Evolutionary conservation across 2,797 vertebrate species (phyloP).

Genomic region (Fistularia commersonii): DNA sequence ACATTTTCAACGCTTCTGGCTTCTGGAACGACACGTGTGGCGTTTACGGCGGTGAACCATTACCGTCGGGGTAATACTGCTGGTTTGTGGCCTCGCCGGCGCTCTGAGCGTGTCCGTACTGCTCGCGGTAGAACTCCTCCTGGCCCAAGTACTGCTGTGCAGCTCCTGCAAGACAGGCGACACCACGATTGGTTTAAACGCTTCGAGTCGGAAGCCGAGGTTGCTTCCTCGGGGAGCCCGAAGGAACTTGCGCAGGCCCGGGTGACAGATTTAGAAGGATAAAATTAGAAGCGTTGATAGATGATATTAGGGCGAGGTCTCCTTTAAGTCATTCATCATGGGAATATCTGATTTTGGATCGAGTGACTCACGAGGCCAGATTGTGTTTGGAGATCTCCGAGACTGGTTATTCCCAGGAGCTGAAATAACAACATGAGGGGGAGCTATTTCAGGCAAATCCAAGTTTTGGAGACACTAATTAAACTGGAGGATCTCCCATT

Average conservation of each 20-base stretch:
- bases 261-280: background rate
- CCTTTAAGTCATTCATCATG: too few relatives aligned
- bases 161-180: constrained; percentile 83
- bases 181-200: constrained; percentile 64
- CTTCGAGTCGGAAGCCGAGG: background rate
- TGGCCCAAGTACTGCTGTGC: constrained; percentile 92
- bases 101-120: constrained; percentile 89
- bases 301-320: background rate
- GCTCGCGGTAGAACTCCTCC: constrained; percentile 93
- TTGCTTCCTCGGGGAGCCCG: too few relatives aligned
- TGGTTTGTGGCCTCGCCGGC: constrained; percentile 89
- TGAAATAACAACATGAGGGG: constrained; percentile 3
- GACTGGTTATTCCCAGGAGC: background rate
- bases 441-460: constrained; percentile 3
- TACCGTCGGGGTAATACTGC: constrained; percentile 95
- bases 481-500: constrained; percentile 10
- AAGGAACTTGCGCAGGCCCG: too few relatives aligned
- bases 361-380: too few relatives aligned
- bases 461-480: constrained; percentile 13
- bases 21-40: constrained; percentile 44
- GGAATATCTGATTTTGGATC: too few relatives aligned
- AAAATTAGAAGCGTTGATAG: constrained; percentile 5
- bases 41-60: constrained; percentile 64
- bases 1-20: background rate
- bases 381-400: too few relatives aligned